Evolutionary conservation across 2,888 invertebrate species (phyloP).

Genomic region (Onchidella celtica): DNA sequence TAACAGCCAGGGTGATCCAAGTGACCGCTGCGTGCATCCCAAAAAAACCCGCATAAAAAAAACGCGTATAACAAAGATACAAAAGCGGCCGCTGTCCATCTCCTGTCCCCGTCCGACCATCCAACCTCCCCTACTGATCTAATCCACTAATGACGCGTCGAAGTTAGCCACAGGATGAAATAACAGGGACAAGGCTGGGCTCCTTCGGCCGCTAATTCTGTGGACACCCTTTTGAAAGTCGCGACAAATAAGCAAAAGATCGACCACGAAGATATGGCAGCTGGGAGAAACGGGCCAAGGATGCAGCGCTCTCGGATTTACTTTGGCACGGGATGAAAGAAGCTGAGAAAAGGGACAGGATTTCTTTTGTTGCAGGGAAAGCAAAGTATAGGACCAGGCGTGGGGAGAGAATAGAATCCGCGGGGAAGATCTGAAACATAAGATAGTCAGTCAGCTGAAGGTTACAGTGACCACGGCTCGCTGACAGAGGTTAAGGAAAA

Average conservation of each 20-base stretch:
- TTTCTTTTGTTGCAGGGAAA: not conserved
- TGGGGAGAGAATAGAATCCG: not conserved
- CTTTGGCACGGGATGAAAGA: not conserved
- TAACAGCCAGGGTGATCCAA: no score
- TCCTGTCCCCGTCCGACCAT: not conserved
- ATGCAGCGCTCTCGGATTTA: not conserved
- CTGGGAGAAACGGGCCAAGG: not conserved
- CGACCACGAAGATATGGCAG: not conserved
- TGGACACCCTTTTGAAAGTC: not conserved
- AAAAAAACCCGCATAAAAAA: no score
- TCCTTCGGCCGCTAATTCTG: not conserved
- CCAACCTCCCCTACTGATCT: not conserved
- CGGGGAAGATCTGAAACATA: not conserved
- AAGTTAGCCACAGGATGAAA: not conserved
- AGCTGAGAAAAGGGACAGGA: not conserved
- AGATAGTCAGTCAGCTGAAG: not conserved
- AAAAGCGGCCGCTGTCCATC: constrained; percentile 14
- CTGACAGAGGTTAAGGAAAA: not conserved
- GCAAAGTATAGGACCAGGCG: not conserved
- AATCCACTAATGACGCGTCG: not conserved
- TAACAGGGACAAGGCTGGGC: not conserved
- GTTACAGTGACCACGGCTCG: not conserved
- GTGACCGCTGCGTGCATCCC: no score
- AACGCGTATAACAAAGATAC: no score
- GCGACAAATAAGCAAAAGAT: not conserved